Evolutionary conservation across 2,888 invertebrate species (phyloP).

Genomic region (Leptinotarsa rubiginosa): DNA sequence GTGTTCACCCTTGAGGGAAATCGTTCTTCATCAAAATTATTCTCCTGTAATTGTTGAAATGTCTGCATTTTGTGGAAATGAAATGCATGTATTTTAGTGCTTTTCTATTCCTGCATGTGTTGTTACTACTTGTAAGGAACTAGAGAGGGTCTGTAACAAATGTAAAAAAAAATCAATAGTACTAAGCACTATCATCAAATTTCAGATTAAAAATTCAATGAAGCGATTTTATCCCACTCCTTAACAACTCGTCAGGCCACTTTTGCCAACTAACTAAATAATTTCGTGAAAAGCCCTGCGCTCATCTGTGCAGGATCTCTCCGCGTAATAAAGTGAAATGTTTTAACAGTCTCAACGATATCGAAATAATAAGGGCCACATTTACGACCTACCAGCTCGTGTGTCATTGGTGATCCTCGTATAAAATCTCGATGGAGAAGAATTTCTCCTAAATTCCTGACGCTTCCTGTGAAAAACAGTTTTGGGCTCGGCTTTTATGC

Average conservation of each 20-base stretch:
- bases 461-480: conserved; percentile 48
- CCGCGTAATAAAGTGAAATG: conserved; percentile 54
- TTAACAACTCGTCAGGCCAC: neutral
- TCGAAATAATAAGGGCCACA: conserved; percentile 56
- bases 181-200: no score
- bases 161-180: no score
- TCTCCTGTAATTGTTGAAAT: no score
- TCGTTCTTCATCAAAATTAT: no score
- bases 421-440: conserved; percentile 51
- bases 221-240: neutral
- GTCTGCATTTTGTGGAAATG: no score
- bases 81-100: no score
- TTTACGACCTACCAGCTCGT: conserved; percentile 53
- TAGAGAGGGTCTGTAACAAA: no score
- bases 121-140: no score
- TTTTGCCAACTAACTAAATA: neutral
- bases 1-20: no score
- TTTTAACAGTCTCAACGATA: conserved; percentile 53
- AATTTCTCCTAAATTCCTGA: conserved; percentile 49
- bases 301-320: conserved; percentile 45
- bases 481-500: conserved; percentile 31
- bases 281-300: conserved; percentile 7
- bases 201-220: no score
- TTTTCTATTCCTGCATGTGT: no score
- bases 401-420: conserved; percentile 56